Evolutionary conservation across 2,113 vertebrate species (phyloP), one percentile per base, ranked within the genome.

Genomic region (Todiramphus chloris): DNA sequence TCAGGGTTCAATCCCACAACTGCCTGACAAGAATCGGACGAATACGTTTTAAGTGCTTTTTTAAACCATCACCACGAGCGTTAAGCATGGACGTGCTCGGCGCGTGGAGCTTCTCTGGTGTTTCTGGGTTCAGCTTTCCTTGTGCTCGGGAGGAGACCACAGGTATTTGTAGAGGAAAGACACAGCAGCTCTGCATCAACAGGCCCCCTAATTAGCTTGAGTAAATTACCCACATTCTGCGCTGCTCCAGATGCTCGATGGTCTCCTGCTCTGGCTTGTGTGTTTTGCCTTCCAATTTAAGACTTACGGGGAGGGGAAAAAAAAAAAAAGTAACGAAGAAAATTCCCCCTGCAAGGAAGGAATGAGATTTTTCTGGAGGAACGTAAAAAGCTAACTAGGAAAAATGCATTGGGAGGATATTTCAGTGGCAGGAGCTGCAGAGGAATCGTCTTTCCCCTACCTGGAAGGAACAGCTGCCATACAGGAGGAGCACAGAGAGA

Each of bases 291-390:
- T 75, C 70, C 50, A 67, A 64, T 68, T 46, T 50, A 93, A 91
- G 43, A 63, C 20, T 81, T 48, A 16, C 2, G 0, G 6, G 30
- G 18, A 37, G 1, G 2, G 30, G 18, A 39, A 1, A 2, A 4
- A 1, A 41, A 4, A 16, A 14, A 10, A 18, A 1, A 3, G 13
- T 21, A 82, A 39, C 8, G 33, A 69, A 85, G n/a, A 94, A 48
- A n/a, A 51, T 30, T 64, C 3, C 27, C 27, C 66, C 69, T 1
- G 0, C 6, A 6, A 69, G 80, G 89, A 92, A 78, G 83, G 72
- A 92, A 56, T 35, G 66, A 90, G 69, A 39, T 67, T 67, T 43
- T 67, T 89, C 37, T 53, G 24, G 24, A 89, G 27, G 64, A 88
- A 48, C 1, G 4, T 16, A 25, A 73, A 43, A 94, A 63, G 62